Conservation (phyloP, 2,888 invertebrate genomes). For the Glyphotaelius pellucidus region DNA sequence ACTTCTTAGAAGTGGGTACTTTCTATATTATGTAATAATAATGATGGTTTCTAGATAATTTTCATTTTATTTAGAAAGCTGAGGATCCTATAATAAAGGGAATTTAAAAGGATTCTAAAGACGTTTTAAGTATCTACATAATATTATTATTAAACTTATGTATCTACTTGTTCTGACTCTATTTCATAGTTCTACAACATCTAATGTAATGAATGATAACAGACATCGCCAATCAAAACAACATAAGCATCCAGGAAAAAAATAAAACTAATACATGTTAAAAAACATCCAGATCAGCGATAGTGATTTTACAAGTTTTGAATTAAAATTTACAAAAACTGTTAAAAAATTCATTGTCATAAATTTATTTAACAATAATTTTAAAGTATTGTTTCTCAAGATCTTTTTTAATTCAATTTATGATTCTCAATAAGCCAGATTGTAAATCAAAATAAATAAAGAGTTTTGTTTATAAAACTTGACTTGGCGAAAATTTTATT, state of each 20-base stretch:
- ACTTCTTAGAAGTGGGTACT: not conserved
- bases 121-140: not conserved
- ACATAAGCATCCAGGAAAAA: not conserved
- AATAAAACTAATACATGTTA: not conserved
- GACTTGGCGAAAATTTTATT: constrained; percentile 37
- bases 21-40: not conserved
- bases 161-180: not conserved
- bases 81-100: not conserved
- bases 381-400: not conserved
- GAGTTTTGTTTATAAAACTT: constrained; percentile 3
- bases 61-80: not conserved
- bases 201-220: not conserved
- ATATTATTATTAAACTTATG: not conserved
- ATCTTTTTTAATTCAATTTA: not conserved
- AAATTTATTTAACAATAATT: not conserved
- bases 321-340: not conserved
- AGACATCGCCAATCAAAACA: not conserved
- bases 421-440: not conserved
- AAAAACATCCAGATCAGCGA: not conserved
- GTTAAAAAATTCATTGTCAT: not conserved
- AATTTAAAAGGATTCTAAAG: not conserved
- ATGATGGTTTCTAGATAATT: not conserved
- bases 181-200: not conserved
- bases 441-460: constrained; percentile 14
- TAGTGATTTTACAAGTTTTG: not conserved